These are phyloP conservation scores for Lutjanus argentimaculatus DNA, from an alignment of 2,797 vertebrate genomes.

Conservation along the genomic window DNA sequence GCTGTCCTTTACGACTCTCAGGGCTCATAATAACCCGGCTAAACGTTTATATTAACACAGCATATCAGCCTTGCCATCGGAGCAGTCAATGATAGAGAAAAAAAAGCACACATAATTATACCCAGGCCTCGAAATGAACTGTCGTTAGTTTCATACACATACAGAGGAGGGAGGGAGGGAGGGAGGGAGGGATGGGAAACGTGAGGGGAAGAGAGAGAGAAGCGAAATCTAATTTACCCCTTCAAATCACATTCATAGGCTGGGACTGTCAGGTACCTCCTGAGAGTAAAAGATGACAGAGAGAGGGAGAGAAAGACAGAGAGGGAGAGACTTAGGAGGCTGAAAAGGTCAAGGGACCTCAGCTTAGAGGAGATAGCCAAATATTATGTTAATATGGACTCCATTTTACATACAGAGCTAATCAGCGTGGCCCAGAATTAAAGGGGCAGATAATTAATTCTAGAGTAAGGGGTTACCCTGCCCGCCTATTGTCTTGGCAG, in stretches of 20 bases:
- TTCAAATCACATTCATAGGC: constrained; percentile 92
- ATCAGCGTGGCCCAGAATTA: constrained; percentile 88
- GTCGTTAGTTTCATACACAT: constrained; percentile 87
- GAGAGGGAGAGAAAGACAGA: constrained; percentile 48
- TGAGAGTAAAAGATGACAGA: constrained; percentile 81
- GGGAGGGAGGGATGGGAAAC: constrained; percentile 63
- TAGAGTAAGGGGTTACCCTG: constrained; percentile 87
- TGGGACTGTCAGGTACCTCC: constrained; percentile 89
- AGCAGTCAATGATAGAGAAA: constrained; percentile 87
- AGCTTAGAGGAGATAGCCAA: constrained; percentile 87
- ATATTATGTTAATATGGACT: constrained; percentile 90
- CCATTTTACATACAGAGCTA: constrained; percentile 87
- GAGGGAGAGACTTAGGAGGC: constrained; percentile 74
- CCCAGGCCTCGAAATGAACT: constrained; percentile 85
- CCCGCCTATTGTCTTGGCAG: constrained; percentile 85
- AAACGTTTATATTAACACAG: constrained; percentile 90
- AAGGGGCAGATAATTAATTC: constrained; percentile 90
- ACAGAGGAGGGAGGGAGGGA: constrained; percentile 67
- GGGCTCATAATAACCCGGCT: constrained; percentile 86
- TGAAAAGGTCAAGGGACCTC: constrained; percentile 86
- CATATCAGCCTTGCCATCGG: constrained; percentile 86
- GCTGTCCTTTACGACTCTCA: constrained; percentile 84
- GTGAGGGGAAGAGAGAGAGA: constrained; percentile 76
- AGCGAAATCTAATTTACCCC: constrained; percentile 88
- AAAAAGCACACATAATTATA: constrained; percentile 88